Evolutionary conservation across 2,888 invertebrate species (phyloP).

Genomic region (Lobophora halterata): DNA sequence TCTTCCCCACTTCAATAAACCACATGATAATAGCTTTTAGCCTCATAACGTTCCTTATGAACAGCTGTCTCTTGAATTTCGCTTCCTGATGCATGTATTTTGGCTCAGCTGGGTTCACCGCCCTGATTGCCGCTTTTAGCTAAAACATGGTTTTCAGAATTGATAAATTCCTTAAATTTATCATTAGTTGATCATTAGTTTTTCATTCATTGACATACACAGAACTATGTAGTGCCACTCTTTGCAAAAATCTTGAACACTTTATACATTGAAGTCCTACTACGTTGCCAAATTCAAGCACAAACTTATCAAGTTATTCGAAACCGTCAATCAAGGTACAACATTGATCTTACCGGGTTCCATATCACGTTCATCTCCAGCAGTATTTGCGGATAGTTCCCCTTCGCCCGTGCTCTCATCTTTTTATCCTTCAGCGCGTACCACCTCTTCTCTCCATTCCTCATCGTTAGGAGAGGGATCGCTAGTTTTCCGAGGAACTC

Average conservation of each 20-base stretch:
- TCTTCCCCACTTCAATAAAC: slow-evolving; percentile 93
- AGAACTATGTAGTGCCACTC: too few species aligned
- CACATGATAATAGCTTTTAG: slow-evolving; percentile 94
- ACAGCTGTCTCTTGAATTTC: slow-evolving; percentile 96
- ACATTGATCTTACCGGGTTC: slow-evolving; percentile 89
- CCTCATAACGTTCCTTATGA: slow-evolving; percentile 95
- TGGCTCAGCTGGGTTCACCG: slow-evolving; percentile 96
- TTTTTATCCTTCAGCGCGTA: slow-evolving; percentile 98
- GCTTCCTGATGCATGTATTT: slow-evolving; percentile 97
- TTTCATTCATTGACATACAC: too few species aligned
- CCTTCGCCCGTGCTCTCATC: slow-evolving; percentile 93
- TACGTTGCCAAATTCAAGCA: too few species aligned
- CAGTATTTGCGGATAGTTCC: slow-evolving; percentile 92
- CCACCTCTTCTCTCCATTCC: slow-evolving; percentile 96
- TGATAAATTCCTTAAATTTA: too few species aligned
- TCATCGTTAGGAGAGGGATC: slow-evolving; percentile 91
- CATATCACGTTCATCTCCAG: slow-evolving; percentile 95
- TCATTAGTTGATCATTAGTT: neutral
- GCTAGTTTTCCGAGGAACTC: slow-evolving; percentile 97
- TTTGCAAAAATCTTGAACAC: too few species aligned
- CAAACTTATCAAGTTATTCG: too few species aligned
- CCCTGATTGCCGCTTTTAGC: slow-evolving; percentile 94
- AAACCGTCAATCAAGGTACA: too few species aligned
- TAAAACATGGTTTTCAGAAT: slow-evolving; percentile 41
- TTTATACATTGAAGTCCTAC: too few species aligned